Conservation (phyloP, 1,140 invertebrate genomes). For the Propsilocerus akamusi region DNA sequence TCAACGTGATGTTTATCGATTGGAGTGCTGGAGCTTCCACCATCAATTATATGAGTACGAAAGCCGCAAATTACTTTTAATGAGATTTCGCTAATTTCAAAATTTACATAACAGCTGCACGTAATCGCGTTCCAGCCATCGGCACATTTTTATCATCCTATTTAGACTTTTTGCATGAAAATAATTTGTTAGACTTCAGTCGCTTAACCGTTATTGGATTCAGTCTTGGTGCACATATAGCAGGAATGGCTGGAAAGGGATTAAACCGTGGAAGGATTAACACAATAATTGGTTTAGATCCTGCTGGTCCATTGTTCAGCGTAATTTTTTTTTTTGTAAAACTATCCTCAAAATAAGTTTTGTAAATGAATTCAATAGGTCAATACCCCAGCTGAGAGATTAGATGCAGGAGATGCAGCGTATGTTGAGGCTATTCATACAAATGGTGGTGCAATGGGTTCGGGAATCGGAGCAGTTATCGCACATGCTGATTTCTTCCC, state of each 20-base stretch:
- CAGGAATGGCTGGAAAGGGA: constrained; percentile 34
- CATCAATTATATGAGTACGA: too few species aligned
- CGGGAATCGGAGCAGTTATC: constrained; percentile 30
- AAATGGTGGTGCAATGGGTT: constrained; percentile 37
- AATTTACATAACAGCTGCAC: too few species aligned
- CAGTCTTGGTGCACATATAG: constrained; percentile 48
- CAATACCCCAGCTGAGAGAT: constrained; percentile 29
- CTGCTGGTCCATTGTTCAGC: constrained; percentile 32
- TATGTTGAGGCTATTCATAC: constrained; percentile 61
- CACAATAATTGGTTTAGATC: constrained; percentile 27
- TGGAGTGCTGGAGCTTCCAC: too few species aligned
- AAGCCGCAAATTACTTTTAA: too few species aligned
- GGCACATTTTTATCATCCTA: neutral
- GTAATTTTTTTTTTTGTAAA: too few species aligned
- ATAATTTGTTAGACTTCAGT: constrained; percentile 1
- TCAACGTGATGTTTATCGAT: neutral
- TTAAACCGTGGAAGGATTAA: constrained; percentile 12
- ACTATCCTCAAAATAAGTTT: too few species aligned
- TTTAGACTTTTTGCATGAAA: constrained; percentile 8
- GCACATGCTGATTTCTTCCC: constrained; percentile 54
- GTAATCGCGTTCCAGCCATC: neutral
- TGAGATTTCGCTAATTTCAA: too few species aligned
- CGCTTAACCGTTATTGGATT: constrained; percentile 42
- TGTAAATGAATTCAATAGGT: too few species aligned
- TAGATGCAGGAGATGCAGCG: constrained; percentile 42